These are phyloP conservation scores for Ictalurus furcatus DNA, from an alignment of 2,113 vertebrate species.

Conservation along the genomic window DNA sequence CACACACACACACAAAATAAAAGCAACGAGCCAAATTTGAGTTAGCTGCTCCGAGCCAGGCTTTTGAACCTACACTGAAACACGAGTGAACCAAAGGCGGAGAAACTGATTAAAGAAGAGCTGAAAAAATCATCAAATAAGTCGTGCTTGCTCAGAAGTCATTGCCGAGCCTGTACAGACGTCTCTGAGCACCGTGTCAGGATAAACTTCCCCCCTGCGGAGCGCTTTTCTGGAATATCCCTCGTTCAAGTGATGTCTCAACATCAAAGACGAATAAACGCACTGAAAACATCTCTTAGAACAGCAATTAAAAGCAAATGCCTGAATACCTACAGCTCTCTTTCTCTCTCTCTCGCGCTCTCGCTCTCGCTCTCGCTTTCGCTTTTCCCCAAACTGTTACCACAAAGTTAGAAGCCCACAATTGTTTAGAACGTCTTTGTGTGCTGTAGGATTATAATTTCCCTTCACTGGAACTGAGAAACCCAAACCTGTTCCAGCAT, in stretches of 20 bases:
- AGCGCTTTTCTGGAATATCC: conserved; percentile 53
- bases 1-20: background rate
- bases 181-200: background rate
- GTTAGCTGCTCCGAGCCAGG: conserved; percentile 6
- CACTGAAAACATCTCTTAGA: conserved; percentile 18
- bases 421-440: background rate
- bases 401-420: background rate
- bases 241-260: conserved; percentile 56
- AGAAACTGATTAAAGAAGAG: conserved; percentile 41
- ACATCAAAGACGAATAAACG: conserved; percentile 66
- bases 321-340: background rate
- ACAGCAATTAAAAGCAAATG: conserved; percentile 44
- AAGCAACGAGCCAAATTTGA: background rate
- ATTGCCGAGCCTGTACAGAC: conserved; percentile 41
- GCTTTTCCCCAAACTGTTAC: background rate
- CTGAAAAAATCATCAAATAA: conserved; percentile 42
- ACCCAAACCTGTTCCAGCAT: background rate
- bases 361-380: no score
- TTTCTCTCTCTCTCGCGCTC: no score
- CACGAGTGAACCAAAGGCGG: conserved; percentile 25
- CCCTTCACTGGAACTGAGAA: no score
- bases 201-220: conserved; percentile 22
- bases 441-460: background rate
- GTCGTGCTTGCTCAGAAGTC: conserved; percentile 45
- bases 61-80: conserved; percentile 34